Evolutionary conservation across 2,888 invertebrate species (phyloP).

Genomic region (Apotomis capreana): DNA sequence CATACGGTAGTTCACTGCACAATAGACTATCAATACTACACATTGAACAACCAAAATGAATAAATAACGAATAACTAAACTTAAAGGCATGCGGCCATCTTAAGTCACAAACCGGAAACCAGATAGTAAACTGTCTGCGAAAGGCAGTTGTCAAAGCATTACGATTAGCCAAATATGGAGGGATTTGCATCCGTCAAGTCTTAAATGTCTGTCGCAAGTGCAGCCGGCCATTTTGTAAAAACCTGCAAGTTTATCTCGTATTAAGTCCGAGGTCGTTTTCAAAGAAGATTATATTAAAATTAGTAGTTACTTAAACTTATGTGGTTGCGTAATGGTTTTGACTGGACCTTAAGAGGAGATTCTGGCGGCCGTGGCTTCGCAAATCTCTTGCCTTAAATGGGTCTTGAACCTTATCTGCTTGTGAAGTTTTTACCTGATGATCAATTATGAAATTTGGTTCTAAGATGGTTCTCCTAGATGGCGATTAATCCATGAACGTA

Average conservation of each 20-base stretch:
- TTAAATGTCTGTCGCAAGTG: constrained; percentile 20
- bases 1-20: too few species aligned
- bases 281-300: constrained; percentile 16
- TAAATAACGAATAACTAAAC: too few species aligned
- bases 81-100: too few species aligned
- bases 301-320: neutral
- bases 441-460: too few species aligned
- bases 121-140: constrained; percentile 5
- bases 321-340: neutral
- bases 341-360: neutral
- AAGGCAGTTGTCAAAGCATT: constrained; percentile 18
- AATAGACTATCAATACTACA: too few species aligned
- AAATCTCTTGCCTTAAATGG: neutral
- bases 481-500: too few species aligned
- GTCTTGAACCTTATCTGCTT: too few species aligned
- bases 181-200: constrained; percentile 14
- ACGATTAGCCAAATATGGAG: constrained; percentile 31
- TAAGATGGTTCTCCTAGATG: too few species aligned
- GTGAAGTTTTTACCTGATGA: too few species aligned
- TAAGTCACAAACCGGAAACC: too few species aligned
- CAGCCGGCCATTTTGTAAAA: constrained; percentile 2
- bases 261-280: constrained; percentile 26
- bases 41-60: too few species aligned
- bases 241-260: constrained; percentile 16
- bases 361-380: neutral